These are phyloP conservation scores for Scaptomyza montana DNA, from an alignment of 1,140 invertebrate genomes.

Conservation along the genomic window DNA sequence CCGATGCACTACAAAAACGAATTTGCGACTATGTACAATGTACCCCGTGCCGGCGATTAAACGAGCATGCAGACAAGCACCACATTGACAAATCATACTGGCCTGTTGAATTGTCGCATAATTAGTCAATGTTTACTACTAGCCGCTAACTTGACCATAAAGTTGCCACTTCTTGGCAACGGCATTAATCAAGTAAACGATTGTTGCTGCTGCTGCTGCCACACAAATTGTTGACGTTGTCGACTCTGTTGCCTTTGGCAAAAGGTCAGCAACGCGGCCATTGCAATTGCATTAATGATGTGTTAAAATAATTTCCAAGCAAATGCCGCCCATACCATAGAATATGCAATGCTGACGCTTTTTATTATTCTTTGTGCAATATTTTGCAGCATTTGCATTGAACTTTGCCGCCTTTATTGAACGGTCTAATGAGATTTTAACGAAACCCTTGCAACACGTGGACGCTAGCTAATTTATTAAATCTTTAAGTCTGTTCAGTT, in stretches of 20 bases:
- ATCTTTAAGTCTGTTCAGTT: constrained; percentile 27
- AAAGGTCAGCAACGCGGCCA: constrained; percentile 64
- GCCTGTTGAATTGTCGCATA: constrained; percentile 42
- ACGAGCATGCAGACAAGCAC: neutral
- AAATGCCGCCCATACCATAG: constrained; percentile 21
- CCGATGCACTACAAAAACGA: no score
- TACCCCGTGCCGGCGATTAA: neutral
- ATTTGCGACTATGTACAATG: no score
- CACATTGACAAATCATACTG: constrained; percentile 4
- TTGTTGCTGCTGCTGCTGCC: constrained; percentile 25
- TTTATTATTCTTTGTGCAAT: constrained; percentile 10
- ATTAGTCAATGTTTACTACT: constrained; percentile 44
- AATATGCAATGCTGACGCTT: neutral
- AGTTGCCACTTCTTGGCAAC: constrained; percentile 49
- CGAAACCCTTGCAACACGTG: constrained; percentile 51
- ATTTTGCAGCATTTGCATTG: constrained; percentile 56
- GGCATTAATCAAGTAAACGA: constrained; percentile 56
- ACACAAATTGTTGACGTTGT: constrained; percentile 27
- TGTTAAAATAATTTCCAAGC: constrained; percentile 61
- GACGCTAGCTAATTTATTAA: constrained; percentile 52
- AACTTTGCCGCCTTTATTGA: constrained; percentile 58
- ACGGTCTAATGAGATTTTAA: constrained; percentile 42
- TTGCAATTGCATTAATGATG: constrained; percentile 72
- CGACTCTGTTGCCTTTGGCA: constrained; percentile 40
- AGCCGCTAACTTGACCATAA: constrained; percentile 52